Base-by-base conservation (phyloP, 2,113 vertebrate genomes). In the Limanda limanda region DNA sequence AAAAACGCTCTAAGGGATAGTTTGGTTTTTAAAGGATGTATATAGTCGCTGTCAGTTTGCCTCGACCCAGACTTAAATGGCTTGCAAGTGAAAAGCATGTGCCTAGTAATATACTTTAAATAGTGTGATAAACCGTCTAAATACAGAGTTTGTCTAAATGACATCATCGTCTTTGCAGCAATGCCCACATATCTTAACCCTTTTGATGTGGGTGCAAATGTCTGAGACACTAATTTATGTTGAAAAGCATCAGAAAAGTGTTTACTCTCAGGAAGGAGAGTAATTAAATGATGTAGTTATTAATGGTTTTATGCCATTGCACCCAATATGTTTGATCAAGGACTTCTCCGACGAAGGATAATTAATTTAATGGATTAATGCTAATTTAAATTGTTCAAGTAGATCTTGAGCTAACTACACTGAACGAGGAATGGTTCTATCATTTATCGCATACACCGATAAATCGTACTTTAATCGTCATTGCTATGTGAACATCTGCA, bases 121-220 rank as follows among this genome's bases (percentile, higher is more conserved):
- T 24, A 24, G 14, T n/a, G 14, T 47, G 40, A 69, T 23, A 69
- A 81, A 48, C 71, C 21, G 3, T 74, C 60, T 70, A 67, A 63
- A 76, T 75, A 45, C 65, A 68, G 84, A 71, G 47, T 72, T 74
- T 2, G 62, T 82, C 71, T 71, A 27, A 69, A 71, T 64, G 23
- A 73, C 57, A 77, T 27, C 56, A 35, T 31, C 45, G 17, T 48
- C 15, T 48, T 48, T 48, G 45, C 45, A 18, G 45, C 7, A 56
- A 58, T 66, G 54, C 74, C 48, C 21, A 18, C 31, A 58, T 47
- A 23, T 75, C 42, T 20, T 9, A 15, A 21, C 18, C 48, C 25
- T 71, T 88, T 83, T 86, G 68, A 83, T 79, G 52, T 77, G 17
- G 47, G 40, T 48, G 45, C 21, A 20, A 70, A 64, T 48, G 18